Percentiles rank a stretch among this genome's conserved stretches.
phyloP scores from a whole-genome alignment of 2,888 invertebrate genomes.

The Aphodius granarius region DNA sequence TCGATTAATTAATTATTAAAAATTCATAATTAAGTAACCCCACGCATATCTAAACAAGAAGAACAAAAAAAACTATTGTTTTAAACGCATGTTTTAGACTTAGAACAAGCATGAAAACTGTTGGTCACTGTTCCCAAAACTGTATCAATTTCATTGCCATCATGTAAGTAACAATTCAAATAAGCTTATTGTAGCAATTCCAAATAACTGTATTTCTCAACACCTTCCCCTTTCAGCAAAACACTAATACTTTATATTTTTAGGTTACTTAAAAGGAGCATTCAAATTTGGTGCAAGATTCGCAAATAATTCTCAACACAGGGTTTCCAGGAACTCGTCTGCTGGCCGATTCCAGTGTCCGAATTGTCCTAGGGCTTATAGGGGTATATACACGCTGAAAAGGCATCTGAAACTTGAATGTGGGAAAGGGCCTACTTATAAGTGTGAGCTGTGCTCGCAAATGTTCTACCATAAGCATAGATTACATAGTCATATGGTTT shows the following conservation, averaged over 20 bases:
- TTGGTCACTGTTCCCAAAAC: background rate
- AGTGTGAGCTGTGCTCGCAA: slow-evolving; percentile 31
- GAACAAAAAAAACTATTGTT: too few species aligned
- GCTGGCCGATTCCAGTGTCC: slow-evolving; percentile 26
- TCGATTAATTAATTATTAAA: too few species aligned
- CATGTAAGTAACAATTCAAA: background rate
- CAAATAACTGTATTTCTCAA: too few species aligned
- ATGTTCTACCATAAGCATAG: slow-evolving; percentile 33
- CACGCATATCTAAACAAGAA: too few species aligned
- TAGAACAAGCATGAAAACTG: background rate
- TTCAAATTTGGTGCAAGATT: background rate
- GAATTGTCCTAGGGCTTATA: slow-evolving; percentile 32
- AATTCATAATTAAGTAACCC: too few species aligned
- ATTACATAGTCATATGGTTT: slow-evolving; percentile 30
- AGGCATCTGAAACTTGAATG: slow-evolving; percentile 50
- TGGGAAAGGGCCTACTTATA: slow-evolving; percentile 36
- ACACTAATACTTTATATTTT: background rate
- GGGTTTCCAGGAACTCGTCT: background rate
- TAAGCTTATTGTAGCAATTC: background rate
- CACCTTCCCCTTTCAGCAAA: background rate
- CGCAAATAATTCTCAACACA: background rate
- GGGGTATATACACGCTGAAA: slow-evolving; percentile 29
- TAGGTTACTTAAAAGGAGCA: background rate
- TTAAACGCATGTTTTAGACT: background rate
- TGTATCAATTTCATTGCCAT: background rate